phyloP scores from a whole-genome alignment of 2,113 vertebrate species.

The Crocuta crocuta region DNA sequence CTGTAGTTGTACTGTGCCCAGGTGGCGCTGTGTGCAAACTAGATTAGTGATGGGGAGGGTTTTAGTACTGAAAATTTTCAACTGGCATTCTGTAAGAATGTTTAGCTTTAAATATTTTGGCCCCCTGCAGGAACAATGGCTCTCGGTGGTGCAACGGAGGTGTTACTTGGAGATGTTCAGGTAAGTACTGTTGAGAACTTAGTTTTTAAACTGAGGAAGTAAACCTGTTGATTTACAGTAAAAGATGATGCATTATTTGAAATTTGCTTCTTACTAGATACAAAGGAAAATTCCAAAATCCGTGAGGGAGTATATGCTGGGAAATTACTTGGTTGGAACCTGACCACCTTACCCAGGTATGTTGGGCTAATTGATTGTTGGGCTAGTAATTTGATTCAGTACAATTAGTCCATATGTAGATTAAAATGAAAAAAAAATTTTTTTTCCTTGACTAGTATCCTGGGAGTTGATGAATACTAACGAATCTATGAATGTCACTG shows the following conservation, averaged over 20 bases:
- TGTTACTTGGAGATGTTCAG: neutral
- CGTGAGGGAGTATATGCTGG: neutral
- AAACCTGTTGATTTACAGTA: neutral
- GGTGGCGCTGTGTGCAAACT: neutral
- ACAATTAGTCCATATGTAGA: neutral
- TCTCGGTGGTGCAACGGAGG: accelerated
- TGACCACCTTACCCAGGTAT: neutral
- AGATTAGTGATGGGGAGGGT: neutral
- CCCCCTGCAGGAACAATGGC: neutral
- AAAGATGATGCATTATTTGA: neutral
- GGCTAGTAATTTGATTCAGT: neutral
- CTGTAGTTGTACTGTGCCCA: neutral
- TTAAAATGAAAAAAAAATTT: neutral
- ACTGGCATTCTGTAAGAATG: neutral
- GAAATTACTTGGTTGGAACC: neutral
- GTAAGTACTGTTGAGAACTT: neutral
- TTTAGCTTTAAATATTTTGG: neutral
- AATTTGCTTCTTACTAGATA: neutral
- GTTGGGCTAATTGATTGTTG: neutral
- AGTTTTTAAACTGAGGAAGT: neutral
- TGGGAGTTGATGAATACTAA: neutral
- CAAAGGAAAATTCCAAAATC: neutral
- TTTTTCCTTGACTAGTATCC: neutral
- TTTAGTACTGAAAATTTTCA: neutral
- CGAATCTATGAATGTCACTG: neutral